These are phyloP conservation scores for Drosophila crucigera DNA, from an alignment of 2,888 invertebrate species.

Conservation along the genomic window DNA sequence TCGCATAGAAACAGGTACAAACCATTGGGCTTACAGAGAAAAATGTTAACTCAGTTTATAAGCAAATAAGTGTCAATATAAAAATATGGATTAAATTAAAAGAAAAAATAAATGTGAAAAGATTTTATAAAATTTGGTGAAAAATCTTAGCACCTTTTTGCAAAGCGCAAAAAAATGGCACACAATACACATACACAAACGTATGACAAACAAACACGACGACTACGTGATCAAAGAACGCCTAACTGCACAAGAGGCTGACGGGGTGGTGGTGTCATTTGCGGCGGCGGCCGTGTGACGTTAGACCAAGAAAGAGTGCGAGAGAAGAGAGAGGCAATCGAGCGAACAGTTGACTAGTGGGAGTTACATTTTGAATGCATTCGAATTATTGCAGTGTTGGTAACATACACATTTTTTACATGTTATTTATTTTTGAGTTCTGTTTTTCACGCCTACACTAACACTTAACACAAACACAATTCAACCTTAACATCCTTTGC, in stretches of 20 bases:
- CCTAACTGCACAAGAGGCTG: conserved; percentile 31
- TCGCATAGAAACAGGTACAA: conserved; percentile 1
- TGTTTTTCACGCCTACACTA: conserved; percentile 30
- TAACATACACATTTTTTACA: conserved; percentile 23
- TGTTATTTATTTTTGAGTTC: conserved; percentile 39
- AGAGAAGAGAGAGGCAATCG: conserved; percentile 8
- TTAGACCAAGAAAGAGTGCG: conserved; percentile 15
- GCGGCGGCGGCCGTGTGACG: conserved; percentile 21
- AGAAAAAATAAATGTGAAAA: neutral
- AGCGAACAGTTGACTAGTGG: conserved; percentile 26
- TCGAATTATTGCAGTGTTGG: conserved; percentile 33
- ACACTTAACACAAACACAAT: conserved; percentile 8
- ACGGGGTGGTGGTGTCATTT: conserved; percentile 39
- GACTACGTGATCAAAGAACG: conserved; percentile 63
- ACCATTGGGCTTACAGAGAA: neutral
- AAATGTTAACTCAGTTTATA: neutral
- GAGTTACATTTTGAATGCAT: conserved; percentile 44
- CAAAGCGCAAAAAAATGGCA: conserved; percentile 53
- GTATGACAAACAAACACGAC: conserved; percentile 50
- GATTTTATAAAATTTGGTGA: neutral
- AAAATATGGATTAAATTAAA: neutral
- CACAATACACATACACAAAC: conserved; percentile 14
- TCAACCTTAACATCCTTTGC: conserved; percentile 17
- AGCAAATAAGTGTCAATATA: conserved; percentile 1
- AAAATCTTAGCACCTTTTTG: conserved; percentile 43